Base-by-base conservation (phyloP, 2,113 vertebrate species). In the Labrus mixtus region DNA sequence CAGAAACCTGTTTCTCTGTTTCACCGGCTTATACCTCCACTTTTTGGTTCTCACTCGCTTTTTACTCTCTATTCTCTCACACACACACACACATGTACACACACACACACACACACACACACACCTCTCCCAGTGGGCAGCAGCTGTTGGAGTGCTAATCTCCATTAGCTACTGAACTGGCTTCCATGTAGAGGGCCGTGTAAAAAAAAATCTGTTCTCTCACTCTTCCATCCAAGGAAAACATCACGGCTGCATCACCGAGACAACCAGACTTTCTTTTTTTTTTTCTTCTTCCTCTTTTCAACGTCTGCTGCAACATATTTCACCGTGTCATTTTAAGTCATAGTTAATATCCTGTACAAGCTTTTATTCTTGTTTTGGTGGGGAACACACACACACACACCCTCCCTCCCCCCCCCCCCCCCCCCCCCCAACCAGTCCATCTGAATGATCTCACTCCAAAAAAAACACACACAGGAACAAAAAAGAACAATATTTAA, bases 111-210 rank as follows among this genome's bases (percentile, higher is more conserved):
- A 65, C 75, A 73, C 75, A 79, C 73, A 78, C 71, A 79, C 83
- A 78, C 78, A 46, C 51, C 60, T 83, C 74, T 92, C 90, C 81
- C 90, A 85, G 79, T 79, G 89, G 89, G 83, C 82, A 91, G 88
- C 89, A 93, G 92, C 91, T 92, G 92, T 88, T 84, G 63, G 84
- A 89, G 91, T 91, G 92, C 81, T 92, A 93, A 93, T 93, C 91
- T 92, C 91, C 88, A 89, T 89, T 89, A 92, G 89, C 91, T 91
- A 89, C 90, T 90, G 91, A 89, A 89, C 91, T 90, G 88, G 91
- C 87, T 82, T 86, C 77, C 73, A 81, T 73, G 36, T 73, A 83
- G 75, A 81, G 68, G 46, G 46, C 70, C 78, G 69, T 75, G 48
- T 76, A 79, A 87, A 33, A 89, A 79, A 87, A 33, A 89, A 82